Conservation (phyloP, 2,888 invertebrate genomes). For the Muschampia plurimacula region DNA sequence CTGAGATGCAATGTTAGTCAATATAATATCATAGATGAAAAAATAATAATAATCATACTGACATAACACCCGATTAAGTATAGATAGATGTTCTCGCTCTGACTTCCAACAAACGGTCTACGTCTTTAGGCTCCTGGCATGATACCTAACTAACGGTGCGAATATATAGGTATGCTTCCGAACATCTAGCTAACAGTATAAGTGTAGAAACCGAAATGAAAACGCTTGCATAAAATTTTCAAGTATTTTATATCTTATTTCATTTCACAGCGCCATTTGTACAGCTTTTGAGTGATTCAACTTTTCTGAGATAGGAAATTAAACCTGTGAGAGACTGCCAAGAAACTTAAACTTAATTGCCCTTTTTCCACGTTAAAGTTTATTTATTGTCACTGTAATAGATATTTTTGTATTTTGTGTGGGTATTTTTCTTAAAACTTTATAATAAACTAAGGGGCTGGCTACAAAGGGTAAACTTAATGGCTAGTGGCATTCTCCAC, state of each 20-base stretch:
- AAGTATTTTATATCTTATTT: constrained; percentile 6
- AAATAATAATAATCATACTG: no score
- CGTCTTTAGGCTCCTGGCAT: no score
- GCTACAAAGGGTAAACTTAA: no score
- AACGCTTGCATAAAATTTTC: not conserved
- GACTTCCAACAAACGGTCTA: no score
- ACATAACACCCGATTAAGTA: no score
- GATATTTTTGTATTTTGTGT: not conserved
- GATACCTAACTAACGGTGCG: no score
- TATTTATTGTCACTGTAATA: not conserved
- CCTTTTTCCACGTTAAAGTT: constrained; percentile 9
- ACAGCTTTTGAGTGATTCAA: constrained; percentile 26
- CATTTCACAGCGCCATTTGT: constrained; percentile 26
- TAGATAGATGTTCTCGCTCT: no score
- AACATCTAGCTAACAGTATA: not conserved
- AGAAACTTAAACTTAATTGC: constrained; percentile 33
- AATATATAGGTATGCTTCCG: not conserved
- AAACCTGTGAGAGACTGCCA: constrained; percentile 31
- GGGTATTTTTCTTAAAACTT: not conserved
- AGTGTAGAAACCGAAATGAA: not conserved
- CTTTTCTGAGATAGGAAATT: constrained; percentile 34
- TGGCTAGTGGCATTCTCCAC: no score
- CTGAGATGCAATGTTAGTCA: no score
- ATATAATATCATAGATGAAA: no score
- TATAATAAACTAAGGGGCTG: no score